A percentile compares a stretch with the other conserved stretches of the same genome.
These are phyloP conservation scores for Arion vulgaris DNA, from an alignment of 1,140 invertebrate species.

Conservation along the genomic window DNA sequence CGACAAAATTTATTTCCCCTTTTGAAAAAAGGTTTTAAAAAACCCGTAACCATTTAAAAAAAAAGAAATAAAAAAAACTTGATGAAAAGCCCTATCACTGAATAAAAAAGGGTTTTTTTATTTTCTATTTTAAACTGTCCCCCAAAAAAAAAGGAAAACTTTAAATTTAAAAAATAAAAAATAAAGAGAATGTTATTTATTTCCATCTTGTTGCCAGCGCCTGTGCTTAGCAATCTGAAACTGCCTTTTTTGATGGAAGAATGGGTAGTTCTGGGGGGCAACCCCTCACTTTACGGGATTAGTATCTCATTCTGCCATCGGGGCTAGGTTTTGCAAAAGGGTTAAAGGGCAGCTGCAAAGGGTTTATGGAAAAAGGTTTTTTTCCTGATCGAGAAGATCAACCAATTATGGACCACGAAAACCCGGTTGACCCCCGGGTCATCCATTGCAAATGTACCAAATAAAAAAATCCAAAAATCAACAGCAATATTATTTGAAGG, in stretches of 20 bases:
- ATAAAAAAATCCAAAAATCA: neutral
- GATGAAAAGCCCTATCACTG: neutral
- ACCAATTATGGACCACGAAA: neutral
- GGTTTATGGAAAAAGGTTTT: slow-evolving; percentile 50
- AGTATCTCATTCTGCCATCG: slow-evolving; percentile 60
- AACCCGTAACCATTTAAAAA: no score
- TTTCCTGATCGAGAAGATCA: slow-evolving; percentile 22
- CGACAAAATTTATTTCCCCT: no score
- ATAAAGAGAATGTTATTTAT: slow-evolving; percentile 34
- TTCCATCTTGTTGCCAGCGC: slow-evolving; percentile 42
- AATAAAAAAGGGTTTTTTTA: no score
- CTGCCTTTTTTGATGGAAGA: slow-evolving; percentile 61
- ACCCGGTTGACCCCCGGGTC: slow-evolving; percentile 29
- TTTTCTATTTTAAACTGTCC: no score
- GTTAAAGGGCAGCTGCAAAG: slow-evolving; percentile 65
- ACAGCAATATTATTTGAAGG: no score
- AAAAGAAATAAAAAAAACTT: neutral
- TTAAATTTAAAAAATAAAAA: neutral
- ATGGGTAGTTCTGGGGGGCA: slow-evolving; percentile 56
- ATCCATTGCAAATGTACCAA: slow-evolving; percentile 39
- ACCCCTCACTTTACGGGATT: slow-evolving; percentile 61
- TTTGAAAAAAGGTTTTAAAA: no score
- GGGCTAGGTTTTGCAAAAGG: slow-evolving; percentile 58
- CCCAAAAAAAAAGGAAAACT: slow-evolving; percentile 5
- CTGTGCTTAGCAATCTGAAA: slow-evolving; percentile 63